These are phyloP conservation scores for Vanacampus margaritifer DNA, from an alignment of 2,113 vertebrate genomes.

Conservation along the genomic window DNA sequence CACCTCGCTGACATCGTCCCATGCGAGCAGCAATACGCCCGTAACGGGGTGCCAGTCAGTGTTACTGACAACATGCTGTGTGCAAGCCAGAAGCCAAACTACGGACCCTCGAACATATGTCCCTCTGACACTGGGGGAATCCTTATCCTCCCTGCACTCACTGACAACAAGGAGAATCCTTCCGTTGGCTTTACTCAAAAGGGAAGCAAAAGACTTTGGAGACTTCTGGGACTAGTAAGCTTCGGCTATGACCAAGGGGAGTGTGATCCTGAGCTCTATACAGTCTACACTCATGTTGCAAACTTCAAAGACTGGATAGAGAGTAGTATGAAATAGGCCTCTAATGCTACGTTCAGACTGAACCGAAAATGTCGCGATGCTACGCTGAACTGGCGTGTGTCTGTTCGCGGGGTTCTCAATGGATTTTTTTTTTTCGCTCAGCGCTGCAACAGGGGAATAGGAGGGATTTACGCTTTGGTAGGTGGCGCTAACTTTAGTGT, in stretches of 20 bases:
- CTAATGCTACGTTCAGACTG: too few relatives aligned
- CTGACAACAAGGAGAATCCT: constrained; percentile 25
- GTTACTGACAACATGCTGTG: constrained; percentile 97
- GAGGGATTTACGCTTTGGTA: too few relatives aligned
- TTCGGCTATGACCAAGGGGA: constrained; percentile 91
- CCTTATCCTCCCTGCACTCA: constrained; percentile 71
- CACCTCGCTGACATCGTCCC: constrained; percentile 82
- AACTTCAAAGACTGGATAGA: constrained; percentile 96
- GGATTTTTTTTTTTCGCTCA: too few relatives aligned
- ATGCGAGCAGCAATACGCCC: constrained; percentile 92
- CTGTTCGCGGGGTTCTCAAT: too few relatives aligned
- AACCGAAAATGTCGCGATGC: too few relatives aligned
- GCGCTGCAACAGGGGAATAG: too few relatives aligned
- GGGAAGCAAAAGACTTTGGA: constrained; percentile 76
- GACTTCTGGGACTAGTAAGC: constrained; percentile 90
- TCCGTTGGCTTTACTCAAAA: constrained; percentile 35
- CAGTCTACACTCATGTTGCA: constrained; percentile 84
- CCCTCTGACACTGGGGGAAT: constrained; percentile 94
- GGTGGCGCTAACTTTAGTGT: too few relatives aligned
- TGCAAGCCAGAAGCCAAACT: constrained; percentile 74
- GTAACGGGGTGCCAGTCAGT: constrained; percentile 82
- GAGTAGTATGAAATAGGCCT: constrained; percentile 85
- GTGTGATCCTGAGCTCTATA: constrained; percentile 86
- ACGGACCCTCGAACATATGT: constrained; percentile 83
- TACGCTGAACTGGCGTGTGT: too few relatives aligned